Evolutionary conservation across 92 coral and sea anemone genomes (phyloP).

Genomic region (Parazoanthus atlanticus): DNA sequence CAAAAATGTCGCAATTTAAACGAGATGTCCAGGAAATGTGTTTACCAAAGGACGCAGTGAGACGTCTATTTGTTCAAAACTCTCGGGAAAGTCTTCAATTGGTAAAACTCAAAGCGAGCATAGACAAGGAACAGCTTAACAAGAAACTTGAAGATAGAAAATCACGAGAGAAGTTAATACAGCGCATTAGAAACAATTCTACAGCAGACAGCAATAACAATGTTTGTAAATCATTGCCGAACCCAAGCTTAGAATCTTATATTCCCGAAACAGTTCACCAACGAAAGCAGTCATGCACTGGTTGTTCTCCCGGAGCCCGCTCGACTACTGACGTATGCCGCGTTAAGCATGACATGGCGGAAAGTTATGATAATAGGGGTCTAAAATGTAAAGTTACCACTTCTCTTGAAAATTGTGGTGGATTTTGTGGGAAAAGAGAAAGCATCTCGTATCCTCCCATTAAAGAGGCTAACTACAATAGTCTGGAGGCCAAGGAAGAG

Average conservation of each 20-base stretch:
- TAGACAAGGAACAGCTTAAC: not conserved
- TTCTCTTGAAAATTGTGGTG: not conserved
- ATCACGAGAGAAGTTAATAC: not conserved
- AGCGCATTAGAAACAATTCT: not conserved
- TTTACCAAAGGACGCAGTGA: constrained; percentile 30
- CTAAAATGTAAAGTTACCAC: not conserved
- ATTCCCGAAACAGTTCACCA: not conserved
- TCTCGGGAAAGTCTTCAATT: constrained; percentile 3
- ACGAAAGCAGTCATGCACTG: not conserved
- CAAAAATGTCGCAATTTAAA: not conserved
- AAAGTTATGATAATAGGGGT: not conserved
- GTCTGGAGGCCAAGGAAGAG: not conserved
- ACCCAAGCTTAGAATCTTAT: not conserved
- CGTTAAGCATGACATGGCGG: not conserved
- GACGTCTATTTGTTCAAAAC: not conserved
- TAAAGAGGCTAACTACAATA: not conserved
- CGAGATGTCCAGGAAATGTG: not conserved
- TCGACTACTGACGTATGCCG: not conserved
- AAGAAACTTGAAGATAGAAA: not conserved
- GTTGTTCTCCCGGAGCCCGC: not conserved
- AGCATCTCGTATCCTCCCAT: not conserved
- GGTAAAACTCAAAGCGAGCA: not conserved
- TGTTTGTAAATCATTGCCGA: not conserved
- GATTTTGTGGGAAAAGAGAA: not conserved
- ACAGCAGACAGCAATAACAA: not conserved